These are phyloP conservation scores for Diplodus puntazzo DNA, from an alignment of 2,797 vertebrate species.

Conservation along the genomic window DNA sequence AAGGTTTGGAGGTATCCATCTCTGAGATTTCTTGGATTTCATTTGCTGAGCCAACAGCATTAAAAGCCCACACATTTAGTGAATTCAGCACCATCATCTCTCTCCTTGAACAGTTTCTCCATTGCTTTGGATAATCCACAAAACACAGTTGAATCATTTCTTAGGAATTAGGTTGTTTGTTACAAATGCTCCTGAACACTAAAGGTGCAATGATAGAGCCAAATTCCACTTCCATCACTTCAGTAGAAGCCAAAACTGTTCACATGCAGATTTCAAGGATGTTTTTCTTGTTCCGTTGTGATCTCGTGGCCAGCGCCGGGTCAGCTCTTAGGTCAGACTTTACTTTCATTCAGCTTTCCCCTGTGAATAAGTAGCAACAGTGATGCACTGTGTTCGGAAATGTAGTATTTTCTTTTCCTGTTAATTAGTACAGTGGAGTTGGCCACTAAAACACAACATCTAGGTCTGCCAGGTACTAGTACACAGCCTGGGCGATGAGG, in stretches of 20 bases:
- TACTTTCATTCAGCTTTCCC: neutral
- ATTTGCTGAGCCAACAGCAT: slow-evolving; percentile 5
- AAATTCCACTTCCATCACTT: neutral
- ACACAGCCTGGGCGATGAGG: neutral
- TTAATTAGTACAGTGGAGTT: slow-evolving; percentile 13
- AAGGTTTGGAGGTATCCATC: slow-evolving; percentile 7
- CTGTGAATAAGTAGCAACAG: slow-evolving; percentile 1
- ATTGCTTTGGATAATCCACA: slow-evolving; percentile 12
- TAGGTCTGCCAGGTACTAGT: neutral
- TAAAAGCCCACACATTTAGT: slow-evolving; percentile 5
- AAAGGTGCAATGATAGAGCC: neutral
- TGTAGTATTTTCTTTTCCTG: slow-evolving; percentile 6
- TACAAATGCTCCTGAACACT: neutral
- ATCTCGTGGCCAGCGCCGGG: neutral
- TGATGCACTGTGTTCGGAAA: slow-evolving; percentile 3
- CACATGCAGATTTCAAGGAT: neutral
- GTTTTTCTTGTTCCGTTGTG: neutral
- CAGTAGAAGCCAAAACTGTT: neutral
- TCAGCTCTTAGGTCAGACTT: neutral
- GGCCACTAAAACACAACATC: neutral
- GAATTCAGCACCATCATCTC: neutral
- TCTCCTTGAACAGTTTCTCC: slow-evolving; percentile 10
- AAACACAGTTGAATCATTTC: slow-evolving; percentile 12
- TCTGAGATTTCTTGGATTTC: slow-evolving; percentile 6
- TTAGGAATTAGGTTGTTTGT: neutral